phyloP scores from a whole-genome alignment of 2,113 vertebrate genomes.

The Probosciger aterrimus region DNA sequence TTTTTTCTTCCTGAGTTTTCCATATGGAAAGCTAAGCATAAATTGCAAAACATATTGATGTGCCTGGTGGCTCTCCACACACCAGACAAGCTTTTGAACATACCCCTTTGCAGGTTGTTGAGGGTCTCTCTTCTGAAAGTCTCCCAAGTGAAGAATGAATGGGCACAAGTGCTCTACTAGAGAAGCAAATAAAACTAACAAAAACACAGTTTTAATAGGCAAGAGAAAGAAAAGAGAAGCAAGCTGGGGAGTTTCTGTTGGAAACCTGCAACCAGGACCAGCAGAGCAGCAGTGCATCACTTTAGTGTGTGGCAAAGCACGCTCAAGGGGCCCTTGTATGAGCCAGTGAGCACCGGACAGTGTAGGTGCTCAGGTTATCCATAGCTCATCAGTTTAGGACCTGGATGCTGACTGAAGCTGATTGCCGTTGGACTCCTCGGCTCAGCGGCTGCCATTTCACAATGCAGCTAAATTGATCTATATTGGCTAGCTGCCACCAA shows the following conservation, averaged over 20 bases:
- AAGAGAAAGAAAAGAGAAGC: neutral
- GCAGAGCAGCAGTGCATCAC: rapidly evolving
- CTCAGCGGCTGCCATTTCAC: neutral
- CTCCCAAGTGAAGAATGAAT: neutral
- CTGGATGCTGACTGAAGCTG: neutral
- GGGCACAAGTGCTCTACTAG: neutral
- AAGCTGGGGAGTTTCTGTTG: neutral
- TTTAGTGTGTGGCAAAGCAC: neutral
- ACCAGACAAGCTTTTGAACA: neutral
- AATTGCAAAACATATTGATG: neutral
- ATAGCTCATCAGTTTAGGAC: neutral
- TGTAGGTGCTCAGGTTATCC: neutral
- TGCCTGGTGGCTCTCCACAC: neutral
- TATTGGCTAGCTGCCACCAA: neutral
- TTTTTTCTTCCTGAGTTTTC: neutral
- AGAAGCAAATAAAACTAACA: neutral
- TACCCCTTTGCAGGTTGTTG: neutral
- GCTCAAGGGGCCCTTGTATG: neutral
- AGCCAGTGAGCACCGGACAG: rapidly evolving
- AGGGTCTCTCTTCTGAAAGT: neutral
- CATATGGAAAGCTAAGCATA: neutral
- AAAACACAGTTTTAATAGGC: neutral
- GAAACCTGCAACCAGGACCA: neutral
- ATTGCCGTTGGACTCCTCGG: neutral
- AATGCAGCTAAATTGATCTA: neutral